These are phyloP conservation scores for Drosophila nr. perissopoda DNA, from an alignment of 2,888 invertebrate genomes.

Conservation along the genomic window DNA sequence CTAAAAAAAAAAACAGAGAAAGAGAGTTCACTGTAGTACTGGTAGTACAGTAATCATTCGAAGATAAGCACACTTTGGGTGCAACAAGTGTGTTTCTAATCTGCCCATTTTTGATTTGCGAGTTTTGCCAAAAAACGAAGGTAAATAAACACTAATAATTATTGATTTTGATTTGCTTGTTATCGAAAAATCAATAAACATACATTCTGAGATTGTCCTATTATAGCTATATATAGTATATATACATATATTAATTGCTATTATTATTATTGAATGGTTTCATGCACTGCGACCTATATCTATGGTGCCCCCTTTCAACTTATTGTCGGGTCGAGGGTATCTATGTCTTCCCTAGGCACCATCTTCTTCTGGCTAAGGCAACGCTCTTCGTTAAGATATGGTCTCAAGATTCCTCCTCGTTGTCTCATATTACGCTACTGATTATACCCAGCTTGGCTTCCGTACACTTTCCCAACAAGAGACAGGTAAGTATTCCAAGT, in stretches of 20 bases:
- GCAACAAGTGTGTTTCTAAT: neutral
- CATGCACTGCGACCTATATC: neutral
- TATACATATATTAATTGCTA: neutral
- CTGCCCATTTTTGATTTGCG: neutral
- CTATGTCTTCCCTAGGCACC: neutral
- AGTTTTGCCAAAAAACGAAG: neutral
- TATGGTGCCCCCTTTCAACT: neutral
- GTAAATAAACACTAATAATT: neutral
- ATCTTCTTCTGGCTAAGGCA: neutral
- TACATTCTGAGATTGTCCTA: neutral
- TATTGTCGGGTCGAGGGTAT: neutral
- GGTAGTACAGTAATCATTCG: neutral
- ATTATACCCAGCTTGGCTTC: neutral
- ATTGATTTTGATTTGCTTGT: neutral
- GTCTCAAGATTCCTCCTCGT: neutral
- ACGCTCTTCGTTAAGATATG: neutral
- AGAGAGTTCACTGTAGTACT: neutral
- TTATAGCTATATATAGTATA: no score
- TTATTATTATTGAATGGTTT: neutral
- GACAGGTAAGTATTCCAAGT: neutral
- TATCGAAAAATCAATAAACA: neutral
- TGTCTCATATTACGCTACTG: neutral
- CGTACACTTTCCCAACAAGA: neutral
- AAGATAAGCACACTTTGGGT: neutral
- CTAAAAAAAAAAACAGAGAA: constrained; percentile 41